A percentile compares a stretch with the other conserved stretches of the same genome.
Evolutionary conservation across 2,888 invertebrate genomes (phyloP).

Genomic region (Drosophila cracens): DNA sequence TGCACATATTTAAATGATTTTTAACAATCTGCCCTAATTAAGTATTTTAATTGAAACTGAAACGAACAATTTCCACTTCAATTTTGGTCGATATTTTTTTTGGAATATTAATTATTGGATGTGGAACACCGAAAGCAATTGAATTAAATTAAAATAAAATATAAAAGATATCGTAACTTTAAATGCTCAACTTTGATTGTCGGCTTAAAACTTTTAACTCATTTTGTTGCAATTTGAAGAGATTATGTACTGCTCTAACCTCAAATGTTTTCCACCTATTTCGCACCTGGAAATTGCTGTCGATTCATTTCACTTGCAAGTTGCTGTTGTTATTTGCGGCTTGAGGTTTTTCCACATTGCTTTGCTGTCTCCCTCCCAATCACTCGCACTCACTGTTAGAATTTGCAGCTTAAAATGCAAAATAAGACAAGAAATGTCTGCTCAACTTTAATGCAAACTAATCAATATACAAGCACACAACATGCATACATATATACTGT

Average conservation of each 20-base stretch:
- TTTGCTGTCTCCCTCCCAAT: background rate
- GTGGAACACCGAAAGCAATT: slow-evolving; percentile 12
- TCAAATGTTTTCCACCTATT: slow-evolving; percentile 36
- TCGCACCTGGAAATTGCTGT: slow-evolving; percentile 33
- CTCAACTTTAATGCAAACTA: slow-evolving; percentile 39
- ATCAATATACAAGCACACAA: slow-evolving; percentile 32
- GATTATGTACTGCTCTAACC: slow-evolving; percentile 43
- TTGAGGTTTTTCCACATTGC: slow-evolving; percentile 40
- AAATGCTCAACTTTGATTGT: slow-evolving; percentile 3
- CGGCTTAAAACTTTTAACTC: background rate
- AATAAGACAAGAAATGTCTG: slow-evolving; percentile 21
- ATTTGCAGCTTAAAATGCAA: slow-evolving; percentile 33
- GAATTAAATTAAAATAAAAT: slow-evolving; percentile 5
- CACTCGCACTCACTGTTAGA: slow-evolving; percentile 1
- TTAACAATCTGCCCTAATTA: background rate
- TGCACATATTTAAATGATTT: background rate
- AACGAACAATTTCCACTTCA: slow-evolving; percentile 2
- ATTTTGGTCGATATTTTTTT: background rate
- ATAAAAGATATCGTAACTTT: background rate
- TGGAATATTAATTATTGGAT: slow-evolving; percentile 25
- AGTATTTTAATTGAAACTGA: background rate
- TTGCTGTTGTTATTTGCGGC: slow-evolving; percentile 40
- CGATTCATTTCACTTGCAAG: background rate
- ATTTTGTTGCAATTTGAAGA: slow-evolving; percentile 32
- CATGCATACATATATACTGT: background rate